Base-by-base conservation (phyloP, 2,797 vertebrate species). In the Lerista edwardsae region DNA sequence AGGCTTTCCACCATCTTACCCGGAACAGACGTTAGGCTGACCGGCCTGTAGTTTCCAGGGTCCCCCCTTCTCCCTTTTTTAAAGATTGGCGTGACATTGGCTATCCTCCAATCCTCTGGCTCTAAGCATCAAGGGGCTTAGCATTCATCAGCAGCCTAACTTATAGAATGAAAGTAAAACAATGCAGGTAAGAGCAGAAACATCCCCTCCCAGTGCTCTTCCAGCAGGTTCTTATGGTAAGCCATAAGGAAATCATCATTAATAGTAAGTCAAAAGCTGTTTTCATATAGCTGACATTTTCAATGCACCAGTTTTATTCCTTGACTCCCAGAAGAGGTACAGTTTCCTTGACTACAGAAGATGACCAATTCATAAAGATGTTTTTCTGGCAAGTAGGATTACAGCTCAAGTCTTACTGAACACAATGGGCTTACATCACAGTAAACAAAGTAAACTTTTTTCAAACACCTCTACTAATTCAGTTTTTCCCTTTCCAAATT, bases 281-380 rank as follows among this genome's bases (percentile, higher is more conserved):
- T 72, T 19, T 72, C 69, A 57, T 57, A 29, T 44, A 44, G 5
- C 21, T 72, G 0, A 71, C 39, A 27, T 44, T 25, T 27, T 29
- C n/a, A 44, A 12, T 72, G 25, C 12, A 12, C 44, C 69, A 72
- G 23, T 14, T 12, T 8, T 1, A 41, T 12, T 12, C 12, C 2
- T 36, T 3, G 17, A 31, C 4, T 25, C 0, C n/a, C 0, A 23
- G 8, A 14, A n/a, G 36, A n/a, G 34, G 31, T 0, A 0, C 72
- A 51, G 75, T 1, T 44, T 23, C 36, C n/a, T 79, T 4, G 25
- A 75, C 19, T 1, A n/a, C n/a, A n/a, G n/a, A n/a, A 0, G 6
- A 2, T 14, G 2, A 62, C 25, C 69, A 72, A 44, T 25, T 72
- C n/a, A 57, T 12, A 57, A 9, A 44, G 41, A 44, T 44, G 41